Evolutionary conservation across 2,113 vertebrate genomes (phyloP), one percentile per base, ranked within the genome.

Genomic region (Otocyon megalotis): DNA sequence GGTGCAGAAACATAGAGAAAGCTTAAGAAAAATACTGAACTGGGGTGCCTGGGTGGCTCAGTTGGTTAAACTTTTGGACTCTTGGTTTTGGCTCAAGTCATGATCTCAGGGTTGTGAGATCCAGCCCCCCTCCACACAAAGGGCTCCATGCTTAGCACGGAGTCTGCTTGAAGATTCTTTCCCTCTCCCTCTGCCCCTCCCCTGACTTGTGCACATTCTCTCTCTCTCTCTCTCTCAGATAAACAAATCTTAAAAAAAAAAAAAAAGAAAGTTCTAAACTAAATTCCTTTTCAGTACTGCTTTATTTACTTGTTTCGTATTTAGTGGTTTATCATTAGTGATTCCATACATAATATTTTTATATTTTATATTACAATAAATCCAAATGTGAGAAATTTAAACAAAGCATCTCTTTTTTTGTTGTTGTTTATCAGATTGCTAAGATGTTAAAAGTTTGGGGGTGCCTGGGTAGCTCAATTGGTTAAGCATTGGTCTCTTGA

Each of bases 241-340:
- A 53, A 15, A 65, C 30, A 30, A 65, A 20, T 69, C 32, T 69
- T 69, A 2, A 32, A 67, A 43, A 16, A 67, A 43, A 16, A 67
- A 17, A 67, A n/a, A 67, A 65, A 74, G 32, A 67, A 86, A 76
- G 22, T 13, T 13, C 5, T 43, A 3, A 50, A 48, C 74, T 50
- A 32, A 20, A 50, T 32, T 95, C 43, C 43, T 81, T 69, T 72
- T 82, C 8, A 32, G 84, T 62, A 71, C 20, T 62, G 9, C 17
- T 79, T 87, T 50, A 56, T 93, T 85, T 60, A 85, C n/a, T 35
- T 54, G 4, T 65, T 90, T 82, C n/a, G 67, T 79, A 28, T 53
- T 79, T 84, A 80, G 62, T 88, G 30, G 43, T n/a, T 95, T 81
- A 37, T 93, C 82, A 26, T 87, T 88, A 84, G 26, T 90, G 82